Evolutionary conservation across 1,140 invertebrate genomes (phyloP), one percentile per base, ranked within the genome.

Genomic region (Papilio aristodemus): DNA sequence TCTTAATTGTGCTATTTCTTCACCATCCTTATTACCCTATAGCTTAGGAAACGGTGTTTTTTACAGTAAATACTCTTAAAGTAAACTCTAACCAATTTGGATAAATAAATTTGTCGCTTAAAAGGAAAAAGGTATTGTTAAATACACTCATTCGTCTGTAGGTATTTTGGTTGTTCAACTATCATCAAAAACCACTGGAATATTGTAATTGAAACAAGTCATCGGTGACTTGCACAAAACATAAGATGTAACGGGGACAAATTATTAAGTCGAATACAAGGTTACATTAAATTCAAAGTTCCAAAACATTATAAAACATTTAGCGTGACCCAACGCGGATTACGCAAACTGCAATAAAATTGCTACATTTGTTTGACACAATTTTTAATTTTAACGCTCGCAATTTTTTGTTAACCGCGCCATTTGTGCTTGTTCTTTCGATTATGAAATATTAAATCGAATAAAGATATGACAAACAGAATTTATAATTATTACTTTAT

Each of bases 321-420:
- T 54, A 54, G 3, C 8, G 17, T 54, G 19, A 54, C 46, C 17
- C 46, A 50, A 50, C 46, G 19, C 46, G 46, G 19, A 54, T 54
- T 54, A 19, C 22, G 46, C 11, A 54, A 54, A 54, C 22, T 25
- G 19, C 46, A 54, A 54, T 54, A 54, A 54, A 54, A 54, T 54
- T 54, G 19, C 46, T 25, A 54, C 46, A 54, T 54, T 54, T 22
- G 46, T 54, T 54, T 22, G 46, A 54, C 46, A 54, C 19, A 54
- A 54, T 54, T 46, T n/a, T 54, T 54, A 54, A 54, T 54, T 54
- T 54, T 19, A 22, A 54, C 46, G 19, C 19, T 11, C 19, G 19
- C 19, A 4, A 19, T 54, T 54, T 54, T 32, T 54, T 54, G 22
- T 54, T 25, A 54, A 25, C 22, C 11, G 46, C 46, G 22, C 13